A percentile compares a stretch with the other conserved stretches of the same genome.
phyloP scores from a whole-genome alignment of 2,113 vertebrate species.

The Antennarius striatus region DNA sequence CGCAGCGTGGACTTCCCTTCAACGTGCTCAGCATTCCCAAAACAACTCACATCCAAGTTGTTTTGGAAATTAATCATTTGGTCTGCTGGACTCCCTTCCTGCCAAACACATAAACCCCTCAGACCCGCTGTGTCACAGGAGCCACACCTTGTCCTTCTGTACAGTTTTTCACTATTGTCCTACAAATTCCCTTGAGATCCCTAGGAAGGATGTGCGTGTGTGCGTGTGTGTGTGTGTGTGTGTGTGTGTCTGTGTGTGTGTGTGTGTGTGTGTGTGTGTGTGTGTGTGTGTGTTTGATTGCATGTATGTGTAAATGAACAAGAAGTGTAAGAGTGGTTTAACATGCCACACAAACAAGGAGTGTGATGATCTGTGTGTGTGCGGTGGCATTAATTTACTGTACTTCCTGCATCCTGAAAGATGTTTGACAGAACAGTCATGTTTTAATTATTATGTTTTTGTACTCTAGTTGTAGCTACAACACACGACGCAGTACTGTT shows the following conservation, averaged over 20 bases:
- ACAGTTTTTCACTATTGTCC: conserved; percentile 59
- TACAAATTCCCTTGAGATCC: conserved; percentile 30
- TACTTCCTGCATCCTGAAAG: conserved; percentile 41
- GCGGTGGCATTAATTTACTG: conserved; percentile 32
- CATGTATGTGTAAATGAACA: conserved; percentile 9
- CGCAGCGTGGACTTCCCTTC: conserved; percentile 18
- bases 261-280: conserved; percentile 7
- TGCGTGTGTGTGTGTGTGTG: too few species aligned
- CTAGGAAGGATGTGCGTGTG: conserved; percentile 42
- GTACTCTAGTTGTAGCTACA: conserved; percentile 7
- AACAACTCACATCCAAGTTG: conserved; percentile 5
- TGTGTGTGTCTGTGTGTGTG: conserved; percentile 9
- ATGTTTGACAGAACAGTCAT: conserved; percentile 47
- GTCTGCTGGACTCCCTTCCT: conserved; percentile 1
- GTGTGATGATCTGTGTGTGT: conserved; percentile 3
- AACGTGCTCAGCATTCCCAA: background rate
- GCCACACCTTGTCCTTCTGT: conserved; percentile 39
- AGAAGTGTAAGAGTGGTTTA: conserved; percentile 1
- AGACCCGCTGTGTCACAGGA: conserved; percentile 17
- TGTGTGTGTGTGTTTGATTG: conserved; percentile 3
- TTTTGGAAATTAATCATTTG: conserved; percentile 31
- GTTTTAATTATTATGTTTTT: conserved; percentile 51
- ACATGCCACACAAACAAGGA: conserved; percentile 19
- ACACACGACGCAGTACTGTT: background rate
- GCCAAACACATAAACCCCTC: conserved; percentile 24